Evolutionary conservation across 2,113 vertebrate species (phyloP).

Genomic region (Caranx melampygus): DNA sequence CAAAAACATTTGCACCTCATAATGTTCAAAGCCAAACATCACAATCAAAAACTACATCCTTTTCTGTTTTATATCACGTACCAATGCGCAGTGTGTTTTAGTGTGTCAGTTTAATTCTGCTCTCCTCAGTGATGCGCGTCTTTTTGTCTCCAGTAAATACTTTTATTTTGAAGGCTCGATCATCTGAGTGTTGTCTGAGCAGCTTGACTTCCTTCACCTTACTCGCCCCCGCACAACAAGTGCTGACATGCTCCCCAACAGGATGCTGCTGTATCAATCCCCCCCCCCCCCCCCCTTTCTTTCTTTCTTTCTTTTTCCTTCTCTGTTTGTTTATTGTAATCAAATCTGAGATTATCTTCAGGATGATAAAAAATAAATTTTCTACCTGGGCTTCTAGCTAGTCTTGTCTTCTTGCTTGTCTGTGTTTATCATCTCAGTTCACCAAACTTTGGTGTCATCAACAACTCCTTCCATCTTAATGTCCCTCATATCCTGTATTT

Average conservation of each 20-base stretch:
- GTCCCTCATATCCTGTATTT: background rate
- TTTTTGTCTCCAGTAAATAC: background rate
- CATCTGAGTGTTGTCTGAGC: background rate
- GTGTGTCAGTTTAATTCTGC: too few species aligned
- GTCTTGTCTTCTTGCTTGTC: background rate
- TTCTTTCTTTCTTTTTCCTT: too few species aligned
- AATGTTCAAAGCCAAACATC: background rate
- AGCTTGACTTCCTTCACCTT: conserved; percentile 12
- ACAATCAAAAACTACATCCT: background rate
- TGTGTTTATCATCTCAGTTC: background rate
- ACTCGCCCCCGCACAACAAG: conserved; percentile 67
- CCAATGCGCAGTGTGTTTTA: background rate
- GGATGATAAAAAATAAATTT: too few species aligned
- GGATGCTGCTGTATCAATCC: conserved; percentile 15
- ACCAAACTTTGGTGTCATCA: background rate
- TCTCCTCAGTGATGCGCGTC: background rate
- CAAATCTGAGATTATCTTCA: background rate
- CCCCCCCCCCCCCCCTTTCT: background rate
- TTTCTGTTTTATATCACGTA: background rate
- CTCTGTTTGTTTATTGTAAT: background rate
- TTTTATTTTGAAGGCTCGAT: conserved; percentile 52
- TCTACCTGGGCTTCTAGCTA: background rate
- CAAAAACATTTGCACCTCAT: background rate
- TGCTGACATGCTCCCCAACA: conserved; percentile 75
- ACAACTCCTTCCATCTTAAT: background rate